These are phyloP conservation scores for Papilio glaucus DNA, from an alignment of 1,140 invertebrate species.

Conservation along the genomic window DNA sequence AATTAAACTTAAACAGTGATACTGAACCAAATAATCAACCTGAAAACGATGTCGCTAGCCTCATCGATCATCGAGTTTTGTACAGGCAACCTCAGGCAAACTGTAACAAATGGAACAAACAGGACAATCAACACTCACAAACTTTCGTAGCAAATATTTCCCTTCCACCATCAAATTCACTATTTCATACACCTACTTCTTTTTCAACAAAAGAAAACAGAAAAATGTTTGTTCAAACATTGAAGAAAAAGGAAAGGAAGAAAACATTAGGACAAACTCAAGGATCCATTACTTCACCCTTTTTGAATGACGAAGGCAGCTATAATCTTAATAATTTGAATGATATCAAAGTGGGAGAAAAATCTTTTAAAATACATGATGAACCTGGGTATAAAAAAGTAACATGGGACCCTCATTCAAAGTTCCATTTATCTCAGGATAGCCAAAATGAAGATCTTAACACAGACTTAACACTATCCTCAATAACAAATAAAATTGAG, in stretches of 20 bases:
- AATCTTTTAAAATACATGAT: background rate
- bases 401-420: background rate
- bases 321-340: background rate
- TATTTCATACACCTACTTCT: background rate
- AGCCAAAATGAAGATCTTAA: background rate
- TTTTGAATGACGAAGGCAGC: conserved; percentile 37
- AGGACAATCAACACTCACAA: conserved; percentile 30
- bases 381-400: background rate
- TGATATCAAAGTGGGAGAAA: background rate
- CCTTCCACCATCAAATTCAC: background rate
- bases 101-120: conserved; percentile 31
- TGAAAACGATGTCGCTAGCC: conserved; percentile 15
- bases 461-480: background rate
- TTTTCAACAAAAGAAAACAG: background rate
- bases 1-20: conserved; percentile 48
- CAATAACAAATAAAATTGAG: conserved; percentile 12
- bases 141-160: conserved; percentile 22
- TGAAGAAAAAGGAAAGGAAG: background rate
- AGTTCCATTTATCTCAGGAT: background rate
- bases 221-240: conserved; percentile 42
- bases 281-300: conserved; percentile 40
- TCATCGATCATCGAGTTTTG: background rate
- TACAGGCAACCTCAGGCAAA: conserved; percentile 21
- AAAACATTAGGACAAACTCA: conserved; percentile 22
- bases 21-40: conserved; percentile 51